Percentiles rank a stretch among this genome's conserved stretches.
These are phyloP conservation scores for Mantis religiosa DNA, from an alignment of 2,888 invertebrate genomes.

Conservation along the genomic window DNA sequence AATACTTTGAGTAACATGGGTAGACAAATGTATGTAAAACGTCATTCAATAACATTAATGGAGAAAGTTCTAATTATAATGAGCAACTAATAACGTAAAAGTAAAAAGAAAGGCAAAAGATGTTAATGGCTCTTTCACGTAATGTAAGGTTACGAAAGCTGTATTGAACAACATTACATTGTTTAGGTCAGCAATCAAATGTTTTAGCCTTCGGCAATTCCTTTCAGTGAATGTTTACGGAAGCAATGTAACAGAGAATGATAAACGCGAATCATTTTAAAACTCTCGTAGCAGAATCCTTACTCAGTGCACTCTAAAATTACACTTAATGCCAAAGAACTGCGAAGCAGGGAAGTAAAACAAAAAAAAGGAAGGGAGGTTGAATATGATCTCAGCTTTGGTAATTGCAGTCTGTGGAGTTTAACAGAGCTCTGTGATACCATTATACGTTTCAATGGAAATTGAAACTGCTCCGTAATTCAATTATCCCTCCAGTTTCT, in stretches of 20 bases:
- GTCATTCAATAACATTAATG: no score
- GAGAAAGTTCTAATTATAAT: no score
- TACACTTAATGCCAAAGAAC: neutral
- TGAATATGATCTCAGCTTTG: neutral
- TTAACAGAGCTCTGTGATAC: neutral
- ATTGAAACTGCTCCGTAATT: constrained; percentile 2
- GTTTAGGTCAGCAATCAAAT: no score
- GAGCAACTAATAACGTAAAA: no score
- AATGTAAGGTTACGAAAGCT: neutral
- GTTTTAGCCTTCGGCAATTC: no score
- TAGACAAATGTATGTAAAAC: no score
- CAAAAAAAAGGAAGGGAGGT: neutral
- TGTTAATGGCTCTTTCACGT: neutral
- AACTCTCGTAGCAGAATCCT: neutral
- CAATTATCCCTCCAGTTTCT: constrained; percentile 4
- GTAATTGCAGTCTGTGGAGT: neutral
- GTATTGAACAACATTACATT: neutral
- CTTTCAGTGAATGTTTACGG: no score
- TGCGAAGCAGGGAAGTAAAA: neutral
- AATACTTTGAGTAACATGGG: no score
- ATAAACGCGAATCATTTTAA: neutral
- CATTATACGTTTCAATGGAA: constrained; percentile 2
- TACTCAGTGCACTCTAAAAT: neutral
- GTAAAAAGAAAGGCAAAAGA: no score
- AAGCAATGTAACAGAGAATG: no score